Evolutionary conservation across 2,888 invertebrate genomes (phyloP).

Genomic region (Pocota personata): DNA sequence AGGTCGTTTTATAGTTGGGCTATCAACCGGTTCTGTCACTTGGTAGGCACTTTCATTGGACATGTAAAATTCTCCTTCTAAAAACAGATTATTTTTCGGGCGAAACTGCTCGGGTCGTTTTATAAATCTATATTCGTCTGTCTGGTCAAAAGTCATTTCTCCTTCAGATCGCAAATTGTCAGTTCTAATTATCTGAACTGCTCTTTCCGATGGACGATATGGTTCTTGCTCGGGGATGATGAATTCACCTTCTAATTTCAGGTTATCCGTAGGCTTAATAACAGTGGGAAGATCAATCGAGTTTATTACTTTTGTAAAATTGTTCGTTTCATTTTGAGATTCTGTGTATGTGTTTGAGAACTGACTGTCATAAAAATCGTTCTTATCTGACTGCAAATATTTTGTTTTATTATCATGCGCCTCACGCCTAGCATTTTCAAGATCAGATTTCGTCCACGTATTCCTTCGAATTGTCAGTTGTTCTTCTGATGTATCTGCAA

Average conservation of each 20-base stretch:
- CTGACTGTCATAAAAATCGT: constrained; percentile 8
- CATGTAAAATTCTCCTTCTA: constrained; percentile 84
- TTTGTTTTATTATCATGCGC: constrained; percentile 78
- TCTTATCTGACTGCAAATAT: constrained; percentile 74
- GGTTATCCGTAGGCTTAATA: constrained; percentile 85
- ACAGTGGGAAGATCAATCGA: constrained; percentile 63
- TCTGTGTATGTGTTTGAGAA: constrained; percentile 20
- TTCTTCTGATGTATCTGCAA: constrained; percentile 42
- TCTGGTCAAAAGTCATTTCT: constrained; percentile 83
- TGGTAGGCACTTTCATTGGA: constrained; percentile 81
- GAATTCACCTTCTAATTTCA: constrained; percentile 86
- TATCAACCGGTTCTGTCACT: constrained; percentile 77
- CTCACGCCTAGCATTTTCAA: constrained; percentile 67
- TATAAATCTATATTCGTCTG: constrained; percentile 82
- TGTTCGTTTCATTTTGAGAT: constrained; percentile 79
- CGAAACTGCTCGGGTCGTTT: constrained; percentile 83
- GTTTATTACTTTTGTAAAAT: constrained; percentile 83
- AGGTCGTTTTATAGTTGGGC: constrained; percentile 79
- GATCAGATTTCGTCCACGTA: constrained; percentile 80
- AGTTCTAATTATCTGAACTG: constrained; percentile 83
- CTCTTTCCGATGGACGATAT: constrained; percentile 84
- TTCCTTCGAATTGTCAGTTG: constrained; percentile 77
- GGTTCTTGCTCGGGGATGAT: constrained; percentile 81
- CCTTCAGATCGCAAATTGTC: constrained; percentile 85
- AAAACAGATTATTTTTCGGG: constrained; percentile 81